Evolutionary conservation across 2,113 vertebrate species (phyloP).

Genomic region (Anas platyrhynchos): DNA sequence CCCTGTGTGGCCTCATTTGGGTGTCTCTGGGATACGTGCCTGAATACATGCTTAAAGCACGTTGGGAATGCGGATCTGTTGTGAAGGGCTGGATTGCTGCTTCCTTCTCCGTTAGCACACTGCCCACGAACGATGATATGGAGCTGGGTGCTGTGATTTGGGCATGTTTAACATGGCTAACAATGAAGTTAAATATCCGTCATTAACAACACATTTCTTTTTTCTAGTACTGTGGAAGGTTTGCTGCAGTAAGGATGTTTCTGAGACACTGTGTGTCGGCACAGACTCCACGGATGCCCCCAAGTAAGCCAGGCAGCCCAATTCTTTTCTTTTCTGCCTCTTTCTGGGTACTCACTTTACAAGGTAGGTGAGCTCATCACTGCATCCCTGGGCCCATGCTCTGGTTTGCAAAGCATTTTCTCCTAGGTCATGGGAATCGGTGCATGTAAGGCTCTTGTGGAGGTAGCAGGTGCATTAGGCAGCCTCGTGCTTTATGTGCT

Average conservation of each 20-base stretch:
- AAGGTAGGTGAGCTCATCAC: not conserved
- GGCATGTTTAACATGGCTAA: not conserved
- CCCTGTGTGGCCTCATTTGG: not conserved
- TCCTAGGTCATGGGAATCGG: not conserved
- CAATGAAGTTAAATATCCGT: not conserved
- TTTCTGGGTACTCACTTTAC: not conserved
- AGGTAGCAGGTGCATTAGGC: not conserved
- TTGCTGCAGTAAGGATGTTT: not conserved
- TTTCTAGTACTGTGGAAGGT: not conserved
- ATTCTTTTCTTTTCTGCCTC: not conserved
- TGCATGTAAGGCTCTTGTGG: not conserved
- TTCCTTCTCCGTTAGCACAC: not conserved
- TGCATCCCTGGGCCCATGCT: not conserved
- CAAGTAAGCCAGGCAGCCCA: not conserved
- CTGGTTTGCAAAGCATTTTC: not conserved
- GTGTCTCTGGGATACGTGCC: not conserved
- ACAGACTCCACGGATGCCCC: not conserved
- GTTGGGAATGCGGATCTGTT: not conserved
- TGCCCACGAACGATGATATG: not conserved
- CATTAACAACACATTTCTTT: not conserved
- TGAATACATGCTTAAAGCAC: rapidly evolving
- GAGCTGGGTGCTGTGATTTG: not conserved
- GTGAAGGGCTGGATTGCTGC: not conserved
- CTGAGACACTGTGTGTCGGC: not conserved
- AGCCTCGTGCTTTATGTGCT: not conserved